Evolutionary conservation across 2,888 invertebrate genomes (phyloP), one percentile per base, ranked within the genome.

Genomic region (Liposcelis brunnea): DNA sequence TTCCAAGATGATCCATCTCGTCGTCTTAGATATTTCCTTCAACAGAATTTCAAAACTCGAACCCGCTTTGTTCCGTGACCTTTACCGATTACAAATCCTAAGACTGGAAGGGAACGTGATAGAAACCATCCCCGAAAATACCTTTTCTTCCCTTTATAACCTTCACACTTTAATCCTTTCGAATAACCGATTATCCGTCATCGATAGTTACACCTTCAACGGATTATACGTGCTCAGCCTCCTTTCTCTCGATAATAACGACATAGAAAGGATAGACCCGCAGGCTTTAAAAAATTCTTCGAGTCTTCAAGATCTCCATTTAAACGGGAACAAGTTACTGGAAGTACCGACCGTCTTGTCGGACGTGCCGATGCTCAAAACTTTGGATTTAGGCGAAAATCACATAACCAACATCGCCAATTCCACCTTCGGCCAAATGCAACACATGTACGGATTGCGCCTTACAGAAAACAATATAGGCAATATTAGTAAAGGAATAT

Each of bases 371-470:
- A 73, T 80, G 57, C 64, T 90, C 48, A 79, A 80, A 62, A 80
- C 80, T 15, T 67, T 91, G 49, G 85, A 87, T 63, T 69, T 91
- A 53, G 85, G 84, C 21, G 83, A 85, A 65, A 91, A 90, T 64
- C 75, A 80, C 57, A 81, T 91, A 55, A 74, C 77, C 44, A 72
- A 74, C 53, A 72, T 90, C 55, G 78, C 75, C 54, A 80, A 82
- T 59, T 75, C 79, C 47, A 81, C 83, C n/a, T 82, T 89, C 58
- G 74, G 75, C 60, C 75, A 78, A 53, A 74, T 89, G 71, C 74
- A 75, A 55, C 80, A 82, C 57, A 74, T 91, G 60, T 80, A 80
- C 57, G 80, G 84, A 16, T 67, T 91, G 48, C 71, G 86, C 55
- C 65, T 91, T 48, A 85, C 86, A 21, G 82, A 84, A 64, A 91